Conservation (phyloP, 2,888 invertebrate species). For the Himalopsyche anomala region DNA sequence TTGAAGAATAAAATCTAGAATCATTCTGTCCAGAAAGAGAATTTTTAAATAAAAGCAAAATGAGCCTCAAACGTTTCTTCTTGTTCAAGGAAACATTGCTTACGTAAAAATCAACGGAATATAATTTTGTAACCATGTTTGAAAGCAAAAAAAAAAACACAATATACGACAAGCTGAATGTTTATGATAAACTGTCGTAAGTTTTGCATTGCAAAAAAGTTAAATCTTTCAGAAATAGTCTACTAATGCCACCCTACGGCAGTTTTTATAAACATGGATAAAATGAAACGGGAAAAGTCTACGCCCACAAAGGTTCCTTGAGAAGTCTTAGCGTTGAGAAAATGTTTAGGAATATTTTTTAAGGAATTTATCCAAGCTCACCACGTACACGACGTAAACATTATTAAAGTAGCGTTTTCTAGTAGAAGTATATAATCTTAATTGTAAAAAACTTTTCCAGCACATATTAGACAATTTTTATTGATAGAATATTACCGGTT, state of each 20-base stretch:
- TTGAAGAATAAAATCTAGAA: too few relatives aligned
- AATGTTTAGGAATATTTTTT: conserved; percentile 26
- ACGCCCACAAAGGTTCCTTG: conserved; percentile 24
- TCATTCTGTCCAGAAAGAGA: too few relatives aligned
- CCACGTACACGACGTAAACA: conserved; percentile 7
- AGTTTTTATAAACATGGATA: conserved; percentile 8
- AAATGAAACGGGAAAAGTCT: conserved; percentile 19
- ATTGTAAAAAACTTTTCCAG: too few relatives aligned
- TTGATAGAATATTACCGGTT: too few relatives aligned
- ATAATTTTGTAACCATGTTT: background rate
- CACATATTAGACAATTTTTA: too few relatives aligned
- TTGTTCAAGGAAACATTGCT: background rate
- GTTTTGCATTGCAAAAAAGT: background rate
- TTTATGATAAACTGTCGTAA: conserved; percentile 5
- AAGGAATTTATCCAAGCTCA: background rate
- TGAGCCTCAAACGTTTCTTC: too few relatives aligned
- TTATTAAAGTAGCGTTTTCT: background rate
- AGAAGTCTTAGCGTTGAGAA: background rate
- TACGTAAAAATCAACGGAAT: background rate
- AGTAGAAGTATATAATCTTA: background rate
- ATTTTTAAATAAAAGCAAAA: too few relatives aligned
- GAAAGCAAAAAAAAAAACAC: background rate
- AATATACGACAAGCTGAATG: background rate
- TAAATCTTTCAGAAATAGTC: background rate
- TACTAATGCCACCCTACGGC: conserved; percentile 16